Base-by-base conservation (phyloP, 2,888 invertebrate genomes). In the Desoria tigrina region DNA sequence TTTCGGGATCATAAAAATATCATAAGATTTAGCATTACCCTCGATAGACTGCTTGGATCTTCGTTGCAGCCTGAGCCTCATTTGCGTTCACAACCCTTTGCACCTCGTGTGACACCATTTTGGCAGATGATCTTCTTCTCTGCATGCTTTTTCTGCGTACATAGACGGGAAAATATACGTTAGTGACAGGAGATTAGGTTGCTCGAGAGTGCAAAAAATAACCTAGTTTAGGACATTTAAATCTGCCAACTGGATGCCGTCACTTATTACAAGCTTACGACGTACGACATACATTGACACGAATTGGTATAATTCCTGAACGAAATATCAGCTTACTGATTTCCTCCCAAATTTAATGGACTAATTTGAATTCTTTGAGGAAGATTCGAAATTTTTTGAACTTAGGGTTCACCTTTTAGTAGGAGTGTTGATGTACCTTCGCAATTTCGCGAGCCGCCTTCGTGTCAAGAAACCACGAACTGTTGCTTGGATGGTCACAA, bases 11-110 rank as follows among this genome's bases (percentile, higher is more conserved):
- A 32, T 32, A 11, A 32, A 32, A 32, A 32, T 32, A 11, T 7
- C 32, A 11, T n/a, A n/a, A n/a, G n/a, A n/a, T n/a, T 11, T 32
- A 4, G 32, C 32, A 32, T 32, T 68, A 74, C 74, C 71, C 71
- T n/a, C 73, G 61, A 61, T 69, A 71, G 21, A 69, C 65, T 18
- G 72, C 69, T 65, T 74, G 74, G 27, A 74, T 74, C 61, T 65
- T 71, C 2, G 68, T 72, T 2, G 73, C 73, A 28, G 66, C 61
- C n/a, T 73, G n/a, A 27, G 62, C 69, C n/a, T 73, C 69, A 21
- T 68, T 68, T 2, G 66, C 68, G 42, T 68, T 66, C 42, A 55
- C 59, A n/a, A 68, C 39, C 2, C 58, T 49, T 23, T 71, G 66
- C 51, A 68, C 55, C 32, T 71, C 71, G 4, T 21, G 49, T 45